Conservation (phyloP, 2,797 vertebrate genomes). For the Simalia tracyae region DNA sequence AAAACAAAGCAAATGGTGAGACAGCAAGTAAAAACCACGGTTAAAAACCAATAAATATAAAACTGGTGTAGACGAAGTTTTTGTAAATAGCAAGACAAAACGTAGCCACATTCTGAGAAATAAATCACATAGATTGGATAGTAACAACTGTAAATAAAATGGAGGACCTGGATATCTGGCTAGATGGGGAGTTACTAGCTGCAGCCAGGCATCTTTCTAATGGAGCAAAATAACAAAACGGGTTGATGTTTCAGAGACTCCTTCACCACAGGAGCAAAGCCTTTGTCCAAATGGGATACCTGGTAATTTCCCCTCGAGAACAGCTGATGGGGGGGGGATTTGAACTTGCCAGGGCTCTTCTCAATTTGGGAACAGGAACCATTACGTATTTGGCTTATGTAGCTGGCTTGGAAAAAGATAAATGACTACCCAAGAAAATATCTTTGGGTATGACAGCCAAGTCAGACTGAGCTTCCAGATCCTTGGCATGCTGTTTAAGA, state of each 20-base stretch:
- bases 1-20: neutral
- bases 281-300: neutral
- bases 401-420: neutral
- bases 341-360: neutral
- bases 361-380: neutral
- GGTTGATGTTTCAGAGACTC: neutral
- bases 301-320: neutral
- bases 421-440: neutral
- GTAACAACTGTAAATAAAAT: neutral
- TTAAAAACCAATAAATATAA: neutral
- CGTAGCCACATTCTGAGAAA: neutral
- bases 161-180: neutral
- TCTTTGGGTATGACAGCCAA: neutral
- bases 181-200: neutral
- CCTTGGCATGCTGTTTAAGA: neutral
- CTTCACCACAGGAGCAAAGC: neutral
- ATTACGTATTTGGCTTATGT: neutral
- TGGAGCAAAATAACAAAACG: neutral
- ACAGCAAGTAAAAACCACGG: neutral
- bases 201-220: neutral
- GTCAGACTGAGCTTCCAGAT: neutral
- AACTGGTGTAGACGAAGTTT: neutral
- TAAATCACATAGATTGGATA: neutral
- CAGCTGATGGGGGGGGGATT: neutral
- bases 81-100: neutral